These are phyloP conservation scores for Eristalinus aeneus DNA, from an alignment of 2,888 invertebrate genomes.

Conservation along the genomic window DNA sequence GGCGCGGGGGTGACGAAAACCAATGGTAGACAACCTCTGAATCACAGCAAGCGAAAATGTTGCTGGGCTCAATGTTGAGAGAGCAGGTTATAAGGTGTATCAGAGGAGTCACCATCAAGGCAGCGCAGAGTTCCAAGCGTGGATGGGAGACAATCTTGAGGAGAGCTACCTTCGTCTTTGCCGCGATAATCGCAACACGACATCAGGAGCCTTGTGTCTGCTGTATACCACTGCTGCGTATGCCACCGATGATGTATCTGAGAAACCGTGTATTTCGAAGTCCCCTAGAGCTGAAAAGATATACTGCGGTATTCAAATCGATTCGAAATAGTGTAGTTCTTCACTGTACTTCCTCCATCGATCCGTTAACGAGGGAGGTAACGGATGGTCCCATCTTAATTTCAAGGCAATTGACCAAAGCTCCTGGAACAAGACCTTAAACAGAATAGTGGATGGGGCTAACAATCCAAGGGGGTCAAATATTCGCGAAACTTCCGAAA, in stretches of 20 bases:
- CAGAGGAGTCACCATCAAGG: conserved; percentile 27
- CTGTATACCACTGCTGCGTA: background rate
- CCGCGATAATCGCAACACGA: too few relatives aligned
- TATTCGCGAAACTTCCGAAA: background rate
- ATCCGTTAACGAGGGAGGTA: background rate
- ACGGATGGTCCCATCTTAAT: background rate
- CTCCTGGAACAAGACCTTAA: conserved; percentile 19
- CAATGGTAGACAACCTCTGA: conserved; percentile 74
- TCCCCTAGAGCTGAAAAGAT: background rate
- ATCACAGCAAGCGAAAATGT: conserved; percentile 71
- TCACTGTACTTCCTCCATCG: background rate
- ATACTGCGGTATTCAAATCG: background rate
- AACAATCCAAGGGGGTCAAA: conserved; percentile 29
- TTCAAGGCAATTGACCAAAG: background rate
- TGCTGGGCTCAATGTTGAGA: background rate
- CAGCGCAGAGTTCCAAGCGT: background rate
- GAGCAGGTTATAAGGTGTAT: conserved; percentile 14
- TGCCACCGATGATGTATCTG: too few relatives aligned
- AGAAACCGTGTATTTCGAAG: background rate
- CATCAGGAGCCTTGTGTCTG: too few relatives aligned
- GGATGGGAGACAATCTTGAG: conserved; percentile 17
- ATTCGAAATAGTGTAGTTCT: background rate
- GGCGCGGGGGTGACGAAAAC: conserved; percentile 66
- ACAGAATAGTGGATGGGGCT: conserved; percentile 5
- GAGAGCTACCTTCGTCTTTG: too few relatives aligned